A percentile compares a stretch with the other conserved stretches of the same genome.
Conservation (phyloP, 2,113 vertebrate genomes). For the Calyptomena viridis region DNA sequence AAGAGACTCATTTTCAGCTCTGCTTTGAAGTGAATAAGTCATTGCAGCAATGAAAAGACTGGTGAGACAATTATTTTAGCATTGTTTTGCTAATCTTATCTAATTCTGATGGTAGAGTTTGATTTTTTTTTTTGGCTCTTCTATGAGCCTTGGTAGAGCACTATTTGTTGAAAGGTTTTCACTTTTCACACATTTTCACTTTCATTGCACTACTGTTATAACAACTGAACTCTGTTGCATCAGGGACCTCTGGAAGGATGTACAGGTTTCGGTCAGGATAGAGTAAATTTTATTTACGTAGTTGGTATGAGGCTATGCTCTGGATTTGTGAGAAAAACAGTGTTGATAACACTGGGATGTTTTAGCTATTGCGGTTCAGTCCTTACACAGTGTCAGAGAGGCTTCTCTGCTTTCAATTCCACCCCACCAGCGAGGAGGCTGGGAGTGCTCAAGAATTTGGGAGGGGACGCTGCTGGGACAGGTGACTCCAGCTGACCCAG, state of each 20-base stretch:
- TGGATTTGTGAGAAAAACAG: background rate
- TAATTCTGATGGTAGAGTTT: background rate
- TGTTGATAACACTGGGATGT: background rate
- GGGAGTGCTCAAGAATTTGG: background rate
- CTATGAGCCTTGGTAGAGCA: background rate
- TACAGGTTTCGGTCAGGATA: rapidly evolving
- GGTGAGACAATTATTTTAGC: background rate
- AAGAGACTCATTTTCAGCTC: background rate
- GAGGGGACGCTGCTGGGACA: background rate
- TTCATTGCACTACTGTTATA: background rate
- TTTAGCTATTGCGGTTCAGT: background rate
- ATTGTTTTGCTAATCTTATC: background rate
- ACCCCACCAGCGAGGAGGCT: background rate
- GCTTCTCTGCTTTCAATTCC: background rate
- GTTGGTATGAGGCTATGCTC: background rate
- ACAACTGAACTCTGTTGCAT: background rate
- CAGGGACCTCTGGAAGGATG: background rate
- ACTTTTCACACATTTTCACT: background rate
- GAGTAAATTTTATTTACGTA: background rate
- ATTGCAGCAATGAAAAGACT: background rate
- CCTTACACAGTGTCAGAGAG: background rate
- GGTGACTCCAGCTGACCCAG: background rate
- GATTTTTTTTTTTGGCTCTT: background rate
- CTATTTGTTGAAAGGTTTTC: background rate
- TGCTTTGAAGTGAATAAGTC: background rate